A percentile compares a stretch with the other conserved stretches of the same genome.
Conservation (phyloP, 2,113 vertebrate genomes). For the Brienomyrus longianalis region DNA sequence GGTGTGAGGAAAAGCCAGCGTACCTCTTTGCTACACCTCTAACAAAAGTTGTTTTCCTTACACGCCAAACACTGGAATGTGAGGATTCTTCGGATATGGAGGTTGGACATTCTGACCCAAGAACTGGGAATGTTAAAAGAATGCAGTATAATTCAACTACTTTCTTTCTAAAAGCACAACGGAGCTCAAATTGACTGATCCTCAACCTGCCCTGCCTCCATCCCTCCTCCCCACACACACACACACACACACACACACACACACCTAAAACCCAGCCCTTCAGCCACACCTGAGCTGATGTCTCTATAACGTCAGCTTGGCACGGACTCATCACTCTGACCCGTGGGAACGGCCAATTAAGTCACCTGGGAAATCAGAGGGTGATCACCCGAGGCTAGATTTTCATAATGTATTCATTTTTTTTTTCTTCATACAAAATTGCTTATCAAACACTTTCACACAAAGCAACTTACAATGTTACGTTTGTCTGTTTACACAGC, state of each 20-base stretch:
- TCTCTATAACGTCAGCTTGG: background rate
- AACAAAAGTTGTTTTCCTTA: background rate
- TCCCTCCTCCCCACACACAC: background rate
- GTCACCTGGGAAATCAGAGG: slow-evolving; percentile 6
- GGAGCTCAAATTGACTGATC: background rate
- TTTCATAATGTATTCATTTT: background rate
- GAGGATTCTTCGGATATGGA: background rate
- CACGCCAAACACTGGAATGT: background rate
- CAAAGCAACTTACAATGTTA: background rate
- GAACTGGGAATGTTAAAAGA: background rate
- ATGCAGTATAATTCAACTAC: background rate
- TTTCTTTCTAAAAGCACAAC: background rate
- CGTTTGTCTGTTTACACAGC: background rate
- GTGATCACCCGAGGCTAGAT: slow-evolving; percentile 6
- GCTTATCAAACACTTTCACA: background rate
- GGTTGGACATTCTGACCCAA: background rate
- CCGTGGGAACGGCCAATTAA: slow-evolving; percentile 14
- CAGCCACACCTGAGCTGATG: slow-evolving; percentile 14
- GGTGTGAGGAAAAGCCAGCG: background rate
- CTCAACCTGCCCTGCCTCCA: background rate
- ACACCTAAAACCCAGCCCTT: background rate
- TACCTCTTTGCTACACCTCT: background rate
- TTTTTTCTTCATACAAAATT: background rate
- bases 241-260: background rate
- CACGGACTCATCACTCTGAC: background rate